Evolutionary conservation across 2,888 invertebrate genomes (phyloP).

Genomic region (Leucophora obtusa): DNA sequence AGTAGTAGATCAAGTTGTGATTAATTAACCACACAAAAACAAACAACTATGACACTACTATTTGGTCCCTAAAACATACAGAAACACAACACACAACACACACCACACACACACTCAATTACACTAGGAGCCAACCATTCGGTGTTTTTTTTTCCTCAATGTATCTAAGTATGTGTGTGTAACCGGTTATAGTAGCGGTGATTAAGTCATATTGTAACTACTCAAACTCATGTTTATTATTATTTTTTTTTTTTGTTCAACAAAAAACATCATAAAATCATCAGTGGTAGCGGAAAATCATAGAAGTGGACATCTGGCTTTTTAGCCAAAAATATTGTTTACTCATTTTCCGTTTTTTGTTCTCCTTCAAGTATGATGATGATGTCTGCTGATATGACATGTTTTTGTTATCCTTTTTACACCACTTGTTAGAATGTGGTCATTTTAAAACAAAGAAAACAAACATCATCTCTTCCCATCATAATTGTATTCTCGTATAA

Average conservation of each 20-base stretch:
- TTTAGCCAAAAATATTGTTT: conserved; percentile 42
- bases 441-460: conserved; percentile 23
- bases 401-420: conserved; percentile 20
- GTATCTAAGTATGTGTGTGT: conserved; percentile 7
- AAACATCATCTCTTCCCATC: conserved; percentile 29
- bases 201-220: conserved; percentile 65
- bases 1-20: conserved; percentile 66
- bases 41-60: conserved; percentile 37
- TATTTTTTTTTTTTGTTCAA: neutral
- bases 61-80: neutral
- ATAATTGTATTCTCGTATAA: too few relatives aligned
- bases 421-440: conserved; percentile 55
- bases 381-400: conserved; percentile 37
- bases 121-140: neutral
- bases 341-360: conserved; percentile 18
- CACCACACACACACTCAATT: neutral
- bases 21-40: conserved; percentile 69
- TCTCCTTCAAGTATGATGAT: conserved; percentile 3
- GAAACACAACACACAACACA: neutral
- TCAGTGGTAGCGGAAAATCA: conserved; percentile 29
- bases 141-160: neutral
- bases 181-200: conserved; percentile 51
- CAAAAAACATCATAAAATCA: conserved; percentile 42
- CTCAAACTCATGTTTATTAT: conserved; percentile 15
- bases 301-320: conserved; percentile 38